phyloP scores from a whole-genome alignment of 2,888 invertebrate genomes.

The Galerucella nymphaeae region DNA sequence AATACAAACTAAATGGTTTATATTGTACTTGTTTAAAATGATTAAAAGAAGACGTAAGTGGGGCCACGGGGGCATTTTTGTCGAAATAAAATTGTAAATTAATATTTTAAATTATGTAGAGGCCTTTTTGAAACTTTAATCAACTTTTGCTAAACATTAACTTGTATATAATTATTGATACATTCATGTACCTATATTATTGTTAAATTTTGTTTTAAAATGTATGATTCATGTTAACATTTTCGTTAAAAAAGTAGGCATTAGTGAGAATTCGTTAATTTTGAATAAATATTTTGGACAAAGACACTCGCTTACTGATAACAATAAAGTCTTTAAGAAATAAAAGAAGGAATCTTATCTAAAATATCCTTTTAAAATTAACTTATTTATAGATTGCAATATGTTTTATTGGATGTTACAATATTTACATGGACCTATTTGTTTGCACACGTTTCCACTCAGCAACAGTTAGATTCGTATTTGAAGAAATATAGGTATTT shows the following conservation, averaged over 20 bases:
- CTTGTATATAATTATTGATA: constrained; percentile 31
- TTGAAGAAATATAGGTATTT: constrained; percentile 28
- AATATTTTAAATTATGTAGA: constrained; percentile 41
- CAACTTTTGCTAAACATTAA: constrained; percentile 27
- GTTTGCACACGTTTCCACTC: constrained; percentile 28
- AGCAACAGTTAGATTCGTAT: constrained; percentile 12
- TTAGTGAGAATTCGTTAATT: constrained; percentile 9
- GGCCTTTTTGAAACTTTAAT: constrained; percentile 40
- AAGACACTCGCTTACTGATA: too few species aligned
- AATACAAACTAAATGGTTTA: neutral
- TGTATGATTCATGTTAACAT: constrained; percentile 17
- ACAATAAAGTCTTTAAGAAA: too few species aligned
- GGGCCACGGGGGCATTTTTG: constrained; percentile 46
- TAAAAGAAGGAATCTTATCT: neutral
- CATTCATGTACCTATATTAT: constrained; percentile 29
- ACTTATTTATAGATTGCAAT: constrained; percentile 4
- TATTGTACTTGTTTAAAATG: neutral
- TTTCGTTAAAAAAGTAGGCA: constrained; percentile 17
- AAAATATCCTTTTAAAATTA: constrained; percentile 15
- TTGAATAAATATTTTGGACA: constrained; percentile 8
- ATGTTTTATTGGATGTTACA: constrained; percentile 28
- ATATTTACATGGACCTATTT: constrained; percentile 10
- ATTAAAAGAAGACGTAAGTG: constrained; percentile 26
- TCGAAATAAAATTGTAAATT: constrained; percentile 36
- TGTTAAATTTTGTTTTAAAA: constrained; percentile 24